Evolutionary conservation across 2,113 vertebrate genomes (phyloP).

Genomic region (Phasianus colchicus): DNA sequence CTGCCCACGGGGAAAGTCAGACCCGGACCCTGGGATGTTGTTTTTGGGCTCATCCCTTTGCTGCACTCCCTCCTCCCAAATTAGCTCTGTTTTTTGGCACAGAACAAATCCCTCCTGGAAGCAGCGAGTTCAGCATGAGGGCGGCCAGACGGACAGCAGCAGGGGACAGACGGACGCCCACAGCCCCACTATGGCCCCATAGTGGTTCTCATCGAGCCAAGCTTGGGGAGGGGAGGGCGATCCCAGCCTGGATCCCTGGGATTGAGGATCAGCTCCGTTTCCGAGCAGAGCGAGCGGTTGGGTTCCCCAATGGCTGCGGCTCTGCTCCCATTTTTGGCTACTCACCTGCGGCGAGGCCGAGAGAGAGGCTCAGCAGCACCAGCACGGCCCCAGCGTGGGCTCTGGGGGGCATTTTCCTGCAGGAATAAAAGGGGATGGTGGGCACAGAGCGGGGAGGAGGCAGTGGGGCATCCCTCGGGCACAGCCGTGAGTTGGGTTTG

Average conservation of each 20-base stretch:
- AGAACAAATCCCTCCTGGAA: conserved; percentile 52
- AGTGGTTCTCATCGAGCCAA: too few species aligned
- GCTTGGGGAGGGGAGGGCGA: neutral
- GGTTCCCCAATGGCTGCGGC: neutral
- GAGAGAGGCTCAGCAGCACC: neutral
- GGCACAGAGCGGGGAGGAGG: too few species aligned
- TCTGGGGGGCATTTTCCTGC: conserved; percentile 13
- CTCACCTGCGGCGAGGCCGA: conserved; percentile 33
- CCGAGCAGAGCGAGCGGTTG: neutral
- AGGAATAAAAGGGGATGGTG: neutral
- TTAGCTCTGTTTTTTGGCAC: conserved; percentile 37
- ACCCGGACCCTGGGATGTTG: neutral
- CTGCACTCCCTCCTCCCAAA: fast-evolving
- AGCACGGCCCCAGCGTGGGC: neutral
- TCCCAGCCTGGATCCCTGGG: neutral
- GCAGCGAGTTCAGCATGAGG: neutral
- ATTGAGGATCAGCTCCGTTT: too few species aligned
- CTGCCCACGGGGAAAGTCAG: too few species aligned
- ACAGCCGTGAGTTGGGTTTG: fast-evolving
- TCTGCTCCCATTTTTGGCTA: neutral
- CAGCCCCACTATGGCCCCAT: neutral
- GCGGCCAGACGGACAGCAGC: neutral
- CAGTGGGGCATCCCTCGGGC: too few species aligned
- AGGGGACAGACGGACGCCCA: neutral
- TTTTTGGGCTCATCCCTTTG: fast-evolving